These are phyloP conservation scores for Cremastobaeus sp. DNA, from an alignment of 2,888 invertebrate genomes.

Conservation along the genomic window DNA sequence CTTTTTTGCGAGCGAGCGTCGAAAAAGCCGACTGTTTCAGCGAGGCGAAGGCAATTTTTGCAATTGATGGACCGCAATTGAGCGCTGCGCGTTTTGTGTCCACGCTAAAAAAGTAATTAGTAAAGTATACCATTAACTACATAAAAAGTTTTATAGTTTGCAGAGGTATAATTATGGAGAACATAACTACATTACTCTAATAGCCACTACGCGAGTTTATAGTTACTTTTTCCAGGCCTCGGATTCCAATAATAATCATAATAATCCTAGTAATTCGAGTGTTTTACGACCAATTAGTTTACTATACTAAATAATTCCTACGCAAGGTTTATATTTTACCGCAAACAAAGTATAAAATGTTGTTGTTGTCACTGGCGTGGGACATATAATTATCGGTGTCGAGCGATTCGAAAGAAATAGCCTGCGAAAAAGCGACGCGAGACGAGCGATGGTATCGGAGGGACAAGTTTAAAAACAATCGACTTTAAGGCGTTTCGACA, in stretches of 20 bases:
- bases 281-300: slow-evolving; percentile 56
- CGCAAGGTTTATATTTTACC: slow-evolving; percentile 45
- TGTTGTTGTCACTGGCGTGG: slow-evolving; percentile 52
- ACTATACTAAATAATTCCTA: slow-evolving; percentile 39
- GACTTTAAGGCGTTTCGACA: too few relatives aligned
- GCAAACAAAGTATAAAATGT: slow-evolving; percentile 44
- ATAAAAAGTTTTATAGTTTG: slow-evolving; percentile 60
- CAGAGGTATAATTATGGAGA: slow-evolving; percentile 56
- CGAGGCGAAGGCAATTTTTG: slow-evolving; percentile 6
- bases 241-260: slow-evolving; percentile 60
- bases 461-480: too few relatives aligned
- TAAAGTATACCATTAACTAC: slow-evolving; percentile 52
- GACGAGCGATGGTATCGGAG: background rate
- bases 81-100: slow-evolving; percentile 16
- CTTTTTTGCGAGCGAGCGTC: slow-evolving; percentile 8
- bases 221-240: slow-evolving; percentile 50
- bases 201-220: slow-evolving; percentile 57
- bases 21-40: background rate
- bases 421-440: background rate
- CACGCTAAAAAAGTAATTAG: slow-evolving; percentile 59
- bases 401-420: slow-evolving; percentile 23
- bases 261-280: slow-evolving; percentile 55
- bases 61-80: slow-evolving; percentile 27
- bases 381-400: slow-evolving; percentile 41
- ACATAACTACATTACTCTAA: slow-evolving; percentile 61